Percentiles rank a stretch among this genome's conserved stretches.
Evolutionary conservation across 1,140 invertebrate genomes (phyloP).

Genomic region (Bombus consobrinus): DNA sequence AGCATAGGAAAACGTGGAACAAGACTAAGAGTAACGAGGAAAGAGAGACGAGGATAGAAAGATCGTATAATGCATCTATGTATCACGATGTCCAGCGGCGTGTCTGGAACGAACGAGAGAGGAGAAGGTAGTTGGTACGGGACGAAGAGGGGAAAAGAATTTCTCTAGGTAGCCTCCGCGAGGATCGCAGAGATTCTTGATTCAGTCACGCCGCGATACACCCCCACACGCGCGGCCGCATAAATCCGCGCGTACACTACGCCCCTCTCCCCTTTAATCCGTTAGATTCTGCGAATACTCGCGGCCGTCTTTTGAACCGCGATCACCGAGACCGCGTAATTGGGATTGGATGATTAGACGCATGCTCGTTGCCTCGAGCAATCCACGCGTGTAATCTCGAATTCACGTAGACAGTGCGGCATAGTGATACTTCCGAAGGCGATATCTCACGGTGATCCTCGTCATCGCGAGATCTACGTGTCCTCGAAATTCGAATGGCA

Average conservation of each 20-base stretch:
- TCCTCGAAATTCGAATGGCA: neutral
- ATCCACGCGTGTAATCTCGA: conserved; percentile 30
- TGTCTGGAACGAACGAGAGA: conserved; percentile 48
- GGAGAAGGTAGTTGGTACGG: neutral
- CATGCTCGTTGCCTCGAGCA: conserved; percentile 59
- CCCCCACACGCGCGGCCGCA: conserved; percentile 56
- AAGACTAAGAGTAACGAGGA: neutral
- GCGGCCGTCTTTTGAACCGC: conserved; percentile 45
- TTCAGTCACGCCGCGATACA: conserved; percentile 55
- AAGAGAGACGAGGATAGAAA: conserved; percentile 55
- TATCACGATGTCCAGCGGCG: conserved; percentile 71
- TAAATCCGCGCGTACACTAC: conserved; percentile 59
- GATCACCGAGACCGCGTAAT: conserved; percentile 70
- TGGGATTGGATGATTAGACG: conserved; percentile 74
- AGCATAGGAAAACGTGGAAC: conserved; percentile 24
- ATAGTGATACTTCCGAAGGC: conserved; percentile 25
- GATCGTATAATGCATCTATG: conserved; percentile 69
- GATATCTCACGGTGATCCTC: conserved; percentile 37
- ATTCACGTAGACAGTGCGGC: neutral
- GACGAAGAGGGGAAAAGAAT: conserved; percentile 46
- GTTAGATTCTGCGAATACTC: conserved; percentile 74
- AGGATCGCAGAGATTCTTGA: neutral
- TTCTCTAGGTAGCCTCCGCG: conserved; percentile 59
- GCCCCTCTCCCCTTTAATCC: conserved; percentile 56
- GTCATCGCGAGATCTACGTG: neutral